Base-by-base conservation (phyloP, 1,140 invertebrate genomes). In the Atta colombica region DNA sequence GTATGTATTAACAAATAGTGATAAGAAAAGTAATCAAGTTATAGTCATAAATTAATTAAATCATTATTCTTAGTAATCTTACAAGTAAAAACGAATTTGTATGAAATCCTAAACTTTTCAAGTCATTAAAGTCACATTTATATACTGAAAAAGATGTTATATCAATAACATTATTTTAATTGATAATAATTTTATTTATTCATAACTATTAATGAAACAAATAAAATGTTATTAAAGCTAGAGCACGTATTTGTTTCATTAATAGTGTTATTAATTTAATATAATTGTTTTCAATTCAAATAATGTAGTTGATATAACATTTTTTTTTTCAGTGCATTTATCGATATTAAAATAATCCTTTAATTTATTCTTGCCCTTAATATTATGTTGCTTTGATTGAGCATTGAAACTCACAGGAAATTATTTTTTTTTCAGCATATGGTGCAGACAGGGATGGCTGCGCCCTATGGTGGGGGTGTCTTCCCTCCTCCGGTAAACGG, bases 391-490 rank as follows among this genome's bases (percentile, higher is more conserved):
- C 10, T 18, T 45, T 1, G 12, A 21, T 39, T 39, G 21, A 45
- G 31, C 63, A 39, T 14, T 7, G 8, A 58, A 81, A 71, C 8
- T 81, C 4, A 82, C 1, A n/a, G 51, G 25, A 45, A 61, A 61
- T 61, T 14, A 0, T 84, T 45, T 35, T 35, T 77, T 6, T 97
- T 98, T 25, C 97, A 99, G 98, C 98, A 99, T 96, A 98, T 99
- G 97, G 98, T 99, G 96, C 98, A 98, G 96, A 98, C 98, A 96
- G 98, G 98, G 92, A 98, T 98, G 97, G 97, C 97, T 95, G 96
- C 96, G 95, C 97, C 98, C 94, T 98, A 97, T 97, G 96, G 97
- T 97, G 95, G 96, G 97, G 96, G 96, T 96, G 95, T 97, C 96
- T 96, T 98, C 96, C 95, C 97, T 96, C 95, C 97, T 96, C 96